Evolutionary conservation across 2,113 vertebrate genomes (phyloP), one percentile per base, ranked within the genome.

Genomic region (Puntigrus tetrazona): DNA sequence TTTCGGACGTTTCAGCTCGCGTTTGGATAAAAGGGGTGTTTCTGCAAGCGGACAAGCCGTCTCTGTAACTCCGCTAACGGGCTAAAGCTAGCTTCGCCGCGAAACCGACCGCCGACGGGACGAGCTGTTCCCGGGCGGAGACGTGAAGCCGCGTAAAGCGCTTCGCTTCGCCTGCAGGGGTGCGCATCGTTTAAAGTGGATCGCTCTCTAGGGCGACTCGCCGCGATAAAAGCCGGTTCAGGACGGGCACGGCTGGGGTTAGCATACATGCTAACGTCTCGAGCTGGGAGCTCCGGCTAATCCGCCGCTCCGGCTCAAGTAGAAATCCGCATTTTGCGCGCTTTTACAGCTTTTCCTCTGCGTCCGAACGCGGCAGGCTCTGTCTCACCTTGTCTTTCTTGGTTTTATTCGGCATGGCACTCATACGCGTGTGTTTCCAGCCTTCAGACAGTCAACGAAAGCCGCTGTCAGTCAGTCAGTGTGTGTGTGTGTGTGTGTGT

Each of bases 341-440:
- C 29, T 77, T 55, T 6, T 1, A 3, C 29, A 1, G 31, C 0
- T 13, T 36, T 77, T 55, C 31, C 18, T 55, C 14, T 1, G 11
- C 18, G 5, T 22, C 5, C 18, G 9, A 67, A 9, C 13, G 14
- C 27, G 1, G 6, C 20, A 76, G 29, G 27, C 16, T 10, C 9
- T 14, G 11, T 91, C 95, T 95, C 93, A 97, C 97, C 96, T 97
- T 98, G 81, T 97, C 97, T 90, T 98, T 97, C 92, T 98, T 98
- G 91, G 94, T 95, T 96, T 98, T 98, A 94, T 98, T 98, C 95
- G 96, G 97, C 97, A 97, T 98, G 91, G 93, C 95, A 89, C 61
- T 88, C 81, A 47, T 83, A 88, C 11, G 13, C 92, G 78, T 70
- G 92, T 91, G 91, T 90, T 90, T 70, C 90, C 20, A 52, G 57